A percentile compares a stretch with the other conserved stretches of the same genome.
phyloP scores from a whole-genome alignment of 2,888 invertebrate genomes.

The Ormyrus thymus region DNA sequence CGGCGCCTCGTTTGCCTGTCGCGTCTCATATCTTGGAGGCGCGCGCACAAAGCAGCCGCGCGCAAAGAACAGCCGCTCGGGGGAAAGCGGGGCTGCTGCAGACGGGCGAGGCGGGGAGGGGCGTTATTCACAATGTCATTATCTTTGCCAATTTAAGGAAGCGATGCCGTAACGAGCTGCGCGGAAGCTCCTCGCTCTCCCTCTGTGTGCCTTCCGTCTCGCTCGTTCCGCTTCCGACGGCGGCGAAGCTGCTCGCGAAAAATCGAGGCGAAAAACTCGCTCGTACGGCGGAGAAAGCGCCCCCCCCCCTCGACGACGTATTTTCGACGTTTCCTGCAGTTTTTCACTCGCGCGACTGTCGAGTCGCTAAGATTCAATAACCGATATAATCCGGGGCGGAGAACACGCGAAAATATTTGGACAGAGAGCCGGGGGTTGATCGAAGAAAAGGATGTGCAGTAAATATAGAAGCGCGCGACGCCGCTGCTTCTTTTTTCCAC shows the following conservation, averaged over 20 bases:
- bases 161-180: conserved; percentile 47
- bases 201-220: not conserved
- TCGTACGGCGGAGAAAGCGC: conserved; percentile 50
- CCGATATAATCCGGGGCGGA: conserved; percentile 28
- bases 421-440: not conserved
- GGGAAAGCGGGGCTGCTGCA: no score
- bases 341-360: conserved; percentile 11
- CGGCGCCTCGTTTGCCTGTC: conserved; percentile 18
- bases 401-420: not conserved
- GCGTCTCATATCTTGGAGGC: conserved; percentile 19
- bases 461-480: not conserved
- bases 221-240: conserved; percentile 14
- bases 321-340: not conserved
- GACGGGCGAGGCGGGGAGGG: not conserved
- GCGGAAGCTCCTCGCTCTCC: conserved; percentile 36
- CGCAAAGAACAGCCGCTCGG: no score
- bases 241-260: conserved; percentile 44
- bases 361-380: conserved; percentile 54
- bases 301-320: not conserved
- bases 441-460: not conserved
- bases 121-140: conserved; percentile 53
- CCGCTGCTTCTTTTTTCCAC: not conserved
- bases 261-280: conserved; percentile 56
- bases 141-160: conserved; percentile 53
- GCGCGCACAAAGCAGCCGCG: not conserved